Conservation (phyloP, 2,797 vertebrate genomes). For the Gouania willdenowi region DNA sequence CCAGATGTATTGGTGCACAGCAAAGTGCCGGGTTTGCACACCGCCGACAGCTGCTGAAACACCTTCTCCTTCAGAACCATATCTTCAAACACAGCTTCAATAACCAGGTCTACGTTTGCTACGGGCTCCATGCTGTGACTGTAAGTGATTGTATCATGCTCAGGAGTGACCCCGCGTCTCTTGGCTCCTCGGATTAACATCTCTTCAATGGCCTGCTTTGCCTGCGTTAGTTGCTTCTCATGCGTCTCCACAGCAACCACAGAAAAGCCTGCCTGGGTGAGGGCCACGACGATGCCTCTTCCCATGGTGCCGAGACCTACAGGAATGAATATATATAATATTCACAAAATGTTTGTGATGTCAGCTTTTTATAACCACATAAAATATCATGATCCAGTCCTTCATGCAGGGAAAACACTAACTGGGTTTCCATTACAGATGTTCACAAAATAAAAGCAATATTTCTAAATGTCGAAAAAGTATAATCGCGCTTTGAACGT, state of each 20-base stretch:
- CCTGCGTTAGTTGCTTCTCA: slow-evolving; percentile 73
- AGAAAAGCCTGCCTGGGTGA: slow-evolving; percentile 79
- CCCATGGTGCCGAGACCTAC: slow-evolving; percentile 95
- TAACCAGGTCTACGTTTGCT: slow-evolving; percentile 79
- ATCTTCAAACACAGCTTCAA: slow-evolving; percentile 94
- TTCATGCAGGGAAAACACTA: slow-evolving; percentile 40
- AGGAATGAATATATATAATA: slow-evolving; percentile 20
- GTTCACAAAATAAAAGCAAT: too few species aligned
- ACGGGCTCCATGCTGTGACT: slow-evolving; percentile 66
- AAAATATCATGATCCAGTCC: slow-evolving; percentile 35
- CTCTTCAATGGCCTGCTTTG: slow-evolving; percentile 69
- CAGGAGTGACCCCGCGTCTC: slow-evolving; percentile 57
- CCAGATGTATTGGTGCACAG: slow-evolving; percentile 88
- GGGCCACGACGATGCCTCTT: slow-evolving; percentile 81
- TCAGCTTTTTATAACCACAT: slow-evolving; percentile 44
- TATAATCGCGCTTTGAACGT: too few species aligned
- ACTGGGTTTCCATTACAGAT: too few species aligned
- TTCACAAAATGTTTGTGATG: slow-evolving; percentile 17
- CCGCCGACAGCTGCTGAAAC: slow-evolving; percentile 78
- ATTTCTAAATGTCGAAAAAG: too few species aligned
- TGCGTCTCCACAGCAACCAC: slow-evolving; percentile 87
- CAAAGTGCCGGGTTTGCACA: slow-evolving; percentile 79
- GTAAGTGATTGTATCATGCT: slow-evolving; percentile 65
- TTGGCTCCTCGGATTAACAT: slow-evolving; percentile 77
- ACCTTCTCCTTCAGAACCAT: slow-evolving; percentile 83